phyloP scores from a whole-genome alignment of 2,797 vertebrate genomes.

The Sarcophilus harrisii region DNA sequence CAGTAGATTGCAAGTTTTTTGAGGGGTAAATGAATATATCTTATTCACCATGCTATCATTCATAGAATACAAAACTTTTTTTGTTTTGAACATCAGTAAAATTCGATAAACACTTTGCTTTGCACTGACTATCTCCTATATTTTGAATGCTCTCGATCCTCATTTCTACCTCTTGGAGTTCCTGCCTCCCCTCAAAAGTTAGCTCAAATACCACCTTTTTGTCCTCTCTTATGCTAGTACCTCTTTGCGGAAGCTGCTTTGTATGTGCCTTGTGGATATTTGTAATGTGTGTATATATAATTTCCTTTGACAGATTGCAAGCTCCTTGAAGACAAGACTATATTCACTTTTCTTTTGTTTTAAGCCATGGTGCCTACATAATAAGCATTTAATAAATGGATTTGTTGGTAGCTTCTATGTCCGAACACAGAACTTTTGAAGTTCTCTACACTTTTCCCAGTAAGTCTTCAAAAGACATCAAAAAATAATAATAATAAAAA shows the following conservation, averaged over 20 bases:
- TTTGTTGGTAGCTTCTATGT: background rate
- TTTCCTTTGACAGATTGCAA: background rate
- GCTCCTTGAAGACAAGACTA: conserved; percentile 26
- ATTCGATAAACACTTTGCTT: background rate
- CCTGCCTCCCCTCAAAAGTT: background rate
- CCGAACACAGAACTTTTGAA: background rate
- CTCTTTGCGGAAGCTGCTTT: background rate
- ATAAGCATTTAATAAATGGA: background rate
- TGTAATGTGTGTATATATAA: background rate
- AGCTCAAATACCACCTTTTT: background rate
- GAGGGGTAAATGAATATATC: background rate
- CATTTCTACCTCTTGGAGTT: background rate
- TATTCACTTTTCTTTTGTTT: background rate
- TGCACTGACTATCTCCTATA: background rate
- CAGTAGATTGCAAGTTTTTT: background rate
- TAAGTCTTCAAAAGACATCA: background rate
- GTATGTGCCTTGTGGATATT: background rate
- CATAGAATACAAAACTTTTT: background rate
- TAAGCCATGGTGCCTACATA: background rate
- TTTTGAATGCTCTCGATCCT: background rate
- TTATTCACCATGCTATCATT: background rate
- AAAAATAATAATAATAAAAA: background rate
- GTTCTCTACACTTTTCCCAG: background rate
- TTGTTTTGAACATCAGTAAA: background rate
- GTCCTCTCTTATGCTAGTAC: background rate